phyloP scores from a whole-genome alignment of 2,113 vertebrate species.

The Plecotus auritus region DNA sequence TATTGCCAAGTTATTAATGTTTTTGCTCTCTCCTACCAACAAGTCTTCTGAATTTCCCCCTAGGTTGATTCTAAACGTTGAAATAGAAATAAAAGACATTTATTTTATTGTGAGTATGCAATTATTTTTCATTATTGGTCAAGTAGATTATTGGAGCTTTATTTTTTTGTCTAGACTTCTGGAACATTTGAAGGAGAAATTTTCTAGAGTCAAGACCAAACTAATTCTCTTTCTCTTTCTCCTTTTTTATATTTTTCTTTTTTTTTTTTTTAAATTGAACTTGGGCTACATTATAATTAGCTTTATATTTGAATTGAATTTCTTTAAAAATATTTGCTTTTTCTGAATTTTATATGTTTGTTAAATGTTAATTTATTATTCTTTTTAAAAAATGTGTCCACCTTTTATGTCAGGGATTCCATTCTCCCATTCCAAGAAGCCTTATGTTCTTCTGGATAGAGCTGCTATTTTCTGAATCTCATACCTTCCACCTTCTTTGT shows the following conservation, averaged over 20 bases:
- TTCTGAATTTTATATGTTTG: not conserved
- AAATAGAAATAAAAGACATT: not conserved
- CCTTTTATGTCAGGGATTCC: not conserved
- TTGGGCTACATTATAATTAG: not conserved
- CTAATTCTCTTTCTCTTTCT: not conserved
- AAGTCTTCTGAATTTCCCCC: not conserved
- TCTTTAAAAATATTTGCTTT: not conserved
- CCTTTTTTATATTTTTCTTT: not conserved
- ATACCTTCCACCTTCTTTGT: not conserved
- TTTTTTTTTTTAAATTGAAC: not conserved
- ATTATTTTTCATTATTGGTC: not conserved
- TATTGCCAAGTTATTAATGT: not conserved
- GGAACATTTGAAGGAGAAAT: not conserved
- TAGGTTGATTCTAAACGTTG: not conserved
- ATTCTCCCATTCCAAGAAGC: not conserved
- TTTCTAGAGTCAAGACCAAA: not conserved
- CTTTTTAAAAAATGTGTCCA: not conserved
- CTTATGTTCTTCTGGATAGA: not conserved
- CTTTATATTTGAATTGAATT: not conserved
- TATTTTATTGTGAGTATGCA: not conserved
- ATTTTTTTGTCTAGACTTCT: not conserved
- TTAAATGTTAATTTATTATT: not conserved
- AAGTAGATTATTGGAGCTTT: not conserved
- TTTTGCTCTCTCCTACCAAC: not conserved
- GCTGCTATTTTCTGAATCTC: not conserved